A percentile compares a stretch with the other conserved stretches of the same genome.
phyloP scores from a whole-genome alignment of 1,140 invertebrate genomes.

The Amphibalanus amphitrite region DNA sequence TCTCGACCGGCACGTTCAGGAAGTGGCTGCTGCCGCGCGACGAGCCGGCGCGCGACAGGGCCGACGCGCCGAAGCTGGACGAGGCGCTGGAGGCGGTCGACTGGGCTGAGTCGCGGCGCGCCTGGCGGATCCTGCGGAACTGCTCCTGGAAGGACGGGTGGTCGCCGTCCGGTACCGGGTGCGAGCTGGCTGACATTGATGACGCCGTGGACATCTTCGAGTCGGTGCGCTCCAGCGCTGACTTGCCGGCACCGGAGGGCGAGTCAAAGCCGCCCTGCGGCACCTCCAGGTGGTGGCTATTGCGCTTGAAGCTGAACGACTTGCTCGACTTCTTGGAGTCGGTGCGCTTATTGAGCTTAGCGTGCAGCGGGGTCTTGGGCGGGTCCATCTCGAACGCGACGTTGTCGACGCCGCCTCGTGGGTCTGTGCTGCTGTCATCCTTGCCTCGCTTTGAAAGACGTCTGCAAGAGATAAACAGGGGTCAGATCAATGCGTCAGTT shows the following conservation, averaged over 20 bases:
- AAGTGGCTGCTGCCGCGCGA: conserved; percentile 9
- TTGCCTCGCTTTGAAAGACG: conserved; percentile 36
- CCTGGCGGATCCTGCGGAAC: conserved; percentile 12
- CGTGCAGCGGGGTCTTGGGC: conserved; percentile 37
- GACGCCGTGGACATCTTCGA: conserved; percentile 8
- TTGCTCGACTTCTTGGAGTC: conserved; percentile 21
- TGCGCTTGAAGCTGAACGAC: conserved; percentile 18
- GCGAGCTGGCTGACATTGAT: conserved; percentile 7
- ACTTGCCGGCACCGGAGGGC: not conserved
- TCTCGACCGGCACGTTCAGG: not conserved
- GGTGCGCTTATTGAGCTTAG: conserved; percentile 16
- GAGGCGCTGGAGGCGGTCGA: conserved; percentile 12
- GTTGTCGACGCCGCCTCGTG: conserved; percentile 31
- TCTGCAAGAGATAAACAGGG: conserved; percentile 23
- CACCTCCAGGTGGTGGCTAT: conserved; percentile 10
- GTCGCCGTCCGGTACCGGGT: conserved; percentile 15
- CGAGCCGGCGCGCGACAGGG: conserved; percentile 15
- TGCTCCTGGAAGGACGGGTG: conserved; percentile 16
- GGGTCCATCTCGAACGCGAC: conserved; percentile 38
- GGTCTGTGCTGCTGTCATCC: conserved; percentile 18
- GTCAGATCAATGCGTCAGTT: no score
- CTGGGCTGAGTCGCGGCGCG: conserved; percentile 17
- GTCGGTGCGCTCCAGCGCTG: conserved; percentile 6
- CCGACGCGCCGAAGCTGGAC: conserved; percentile 13
- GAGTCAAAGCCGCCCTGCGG: conserved; percentile 1